Conservation (phyloP, 2,113 vertebrate species). For the Takifugu bimaculatus region DNA sequence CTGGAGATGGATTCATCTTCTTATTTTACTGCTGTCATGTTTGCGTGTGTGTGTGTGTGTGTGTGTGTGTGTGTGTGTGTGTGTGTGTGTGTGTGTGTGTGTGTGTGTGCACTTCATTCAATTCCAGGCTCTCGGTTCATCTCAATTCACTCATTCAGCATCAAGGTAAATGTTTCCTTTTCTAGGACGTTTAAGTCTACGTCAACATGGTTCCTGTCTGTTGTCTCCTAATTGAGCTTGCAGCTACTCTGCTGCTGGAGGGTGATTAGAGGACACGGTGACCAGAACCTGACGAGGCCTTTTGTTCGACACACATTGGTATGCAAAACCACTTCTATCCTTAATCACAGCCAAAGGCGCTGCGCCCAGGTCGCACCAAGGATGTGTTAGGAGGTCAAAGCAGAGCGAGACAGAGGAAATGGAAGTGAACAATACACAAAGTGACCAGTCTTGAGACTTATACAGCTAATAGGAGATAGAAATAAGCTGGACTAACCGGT, state of each 20-base stretch:
- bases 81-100: not conserved
- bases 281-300: conserved; percentile 30
- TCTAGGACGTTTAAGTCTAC: not conserved
- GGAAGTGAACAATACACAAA: not conserved
- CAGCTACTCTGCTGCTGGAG: conserved; percentile 21
- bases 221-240: conserved; percentile 11
- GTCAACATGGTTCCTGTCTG: not conserved
- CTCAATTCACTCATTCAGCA: conserved; percentile 12
- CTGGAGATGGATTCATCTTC: too few relatives aligned
- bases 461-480: not conserved
- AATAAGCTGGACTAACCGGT: too few relatives aligned
- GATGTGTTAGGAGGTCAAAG: conserved; percentile 22
- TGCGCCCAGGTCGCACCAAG: conserved; percentile 9
- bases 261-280: conserved; percentile 25
- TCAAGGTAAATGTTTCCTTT: conserved; percentile 22
- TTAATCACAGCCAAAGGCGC: conserved; percentile 37
- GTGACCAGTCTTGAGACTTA: not conserved
- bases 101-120: conserved; percentile 1
- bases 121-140: conserved; percentile 5
- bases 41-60: not conserved
- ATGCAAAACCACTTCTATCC: conserved; percentile 38
- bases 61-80: not conserved
- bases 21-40: not conserved
- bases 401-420: not conserved
- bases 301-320: conserved; percentile 42